Percentiles rank a stretch among this genome's conserved stretches.
phyloP scores from a whole-genome alignment of 2,888 invertebrate species.

The Polymixis flavicincta region DNA sequence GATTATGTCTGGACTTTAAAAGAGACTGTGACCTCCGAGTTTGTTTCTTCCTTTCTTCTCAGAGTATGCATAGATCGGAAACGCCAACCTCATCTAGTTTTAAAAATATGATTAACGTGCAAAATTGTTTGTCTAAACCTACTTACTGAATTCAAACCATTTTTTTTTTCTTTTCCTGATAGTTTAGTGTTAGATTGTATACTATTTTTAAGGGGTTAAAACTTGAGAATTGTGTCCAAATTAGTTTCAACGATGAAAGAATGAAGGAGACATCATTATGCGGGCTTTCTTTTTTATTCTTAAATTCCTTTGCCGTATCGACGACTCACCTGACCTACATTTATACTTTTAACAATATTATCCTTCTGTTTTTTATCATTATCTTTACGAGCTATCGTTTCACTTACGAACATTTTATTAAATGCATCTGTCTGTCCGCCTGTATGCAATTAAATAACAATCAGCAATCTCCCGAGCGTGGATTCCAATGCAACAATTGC shows the following conservation, averaged over 20 bases:
- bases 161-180: no score
- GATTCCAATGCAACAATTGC: conserved; percentile 46
- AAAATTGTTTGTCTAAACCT: no score
- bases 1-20: no score
- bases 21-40: no score
- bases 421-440: not conserved
- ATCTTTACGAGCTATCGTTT: conserved; percentile 8
- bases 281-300: conserved; percentile 28
- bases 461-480: conserved; percentile 19
- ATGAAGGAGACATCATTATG: not conserved
- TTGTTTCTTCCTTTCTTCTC: no score
- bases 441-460: conserved; percentile 46
- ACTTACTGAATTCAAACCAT: no score
- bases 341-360: not conserved
- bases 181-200: no score
- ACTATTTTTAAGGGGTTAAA: not conserved
- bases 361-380: not conserved
- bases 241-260: not conserved
- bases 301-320: not conserved
- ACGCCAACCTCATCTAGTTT: no score
- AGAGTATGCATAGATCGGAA: no score
- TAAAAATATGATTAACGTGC: no score
- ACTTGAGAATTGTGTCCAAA: not conserved
- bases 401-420: not conserved
- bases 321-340: conserved; percentile 17